Conservation (phyloP, 2,113 vertebrate genomes). For the Anthoscopus minutus region DNA sequence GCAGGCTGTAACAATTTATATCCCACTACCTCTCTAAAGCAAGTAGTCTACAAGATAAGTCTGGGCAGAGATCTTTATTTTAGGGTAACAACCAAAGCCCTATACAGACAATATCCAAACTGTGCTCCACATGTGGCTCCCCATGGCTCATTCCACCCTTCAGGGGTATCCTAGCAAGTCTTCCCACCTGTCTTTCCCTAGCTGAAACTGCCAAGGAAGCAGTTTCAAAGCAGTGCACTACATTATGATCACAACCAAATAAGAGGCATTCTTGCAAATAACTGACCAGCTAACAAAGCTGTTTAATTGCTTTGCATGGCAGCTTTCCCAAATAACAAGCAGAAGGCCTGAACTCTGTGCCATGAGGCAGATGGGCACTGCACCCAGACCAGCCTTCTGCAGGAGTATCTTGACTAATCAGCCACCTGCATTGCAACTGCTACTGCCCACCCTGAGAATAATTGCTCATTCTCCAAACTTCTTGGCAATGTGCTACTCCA, state of each 20-base stretch:
- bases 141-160: background rate
- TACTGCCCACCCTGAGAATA: background rate
- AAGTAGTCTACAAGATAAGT: background rate
- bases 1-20: background rate
- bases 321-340: background rate
- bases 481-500: background rate
- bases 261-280: background rate
- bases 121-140: background rate
- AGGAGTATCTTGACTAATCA: background rate
- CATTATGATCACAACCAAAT: background rate
- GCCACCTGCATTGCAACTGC: background rate
- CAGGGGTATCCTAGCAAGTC: background rate
- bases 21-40: background rate
- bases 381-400: background rate
- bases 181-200: background rate
- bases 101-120: background rate
- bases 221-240: background rate
- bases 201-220: background rate
- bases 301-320: background rate
- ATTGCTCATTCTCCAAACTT: background rate
- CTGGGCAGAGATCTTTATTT: background rate
- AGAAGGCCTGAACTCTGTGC: background rate
- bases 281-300: background rate
- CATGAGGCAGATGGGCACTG: background rate
- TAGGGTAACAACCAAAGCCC: background rate